phyloP scores from a whole-genome alignment of 1,140 invertebrate species.

The Sycobia sp. region DNA sequence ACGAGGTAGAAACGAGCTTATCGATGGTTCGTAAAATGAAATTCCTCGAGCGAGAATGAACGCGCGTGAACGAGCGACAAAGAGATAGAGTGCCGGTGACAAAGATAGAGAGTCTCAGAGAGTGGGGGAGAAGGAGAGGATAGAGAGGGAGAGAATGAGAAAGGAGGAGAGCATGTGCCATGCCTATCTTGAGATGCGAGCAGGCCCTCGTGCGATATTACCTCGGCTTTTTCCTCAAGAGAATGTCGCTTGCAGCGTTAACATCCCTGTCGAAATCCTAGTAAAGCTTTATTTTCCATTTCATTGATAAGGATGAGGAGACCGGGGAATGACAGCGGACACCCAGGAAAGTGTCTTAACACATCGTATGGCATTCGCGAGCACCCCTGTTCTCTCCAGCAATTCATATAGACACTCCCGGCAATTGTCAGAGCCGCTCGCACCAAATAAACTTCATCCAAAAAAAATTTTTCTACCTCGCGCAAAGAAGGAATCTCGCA shows the following conservation, averaged over 20 bases:
- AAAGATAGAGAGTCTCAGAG: too few species aligned
- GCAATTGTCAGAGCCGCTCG: too few species aligned
- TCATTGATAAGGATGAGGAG: slow-evolving; percentile 5
- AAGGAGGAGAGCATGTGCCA: neutral
- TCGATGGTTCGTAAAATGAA: slow-evolving; percentile 32
- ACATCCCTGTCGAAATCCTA: slow-evolving; percentile 9
- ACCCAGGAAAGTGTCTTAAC: neutral
- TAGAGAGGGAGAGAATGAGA: neutral
- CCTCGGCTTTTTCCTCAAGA: slow-evolving; percentile 10
- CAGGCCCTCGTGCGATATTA: slow-evolving; percentile 21
- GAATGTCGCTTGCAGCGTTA: slow-evolving; percentile 11
- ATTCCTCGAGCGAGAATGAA: slow-evolving; percentile 23
- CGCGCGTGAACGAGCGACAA: neutral
- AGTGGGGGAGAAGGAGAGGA: neutral
- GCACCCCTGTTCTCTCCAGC: too few species aligned
- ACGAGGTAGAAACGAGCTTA: slow-evolving; percentile 24
- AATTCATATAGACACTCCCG: too few species aligned
- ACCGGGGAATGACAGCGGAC: neutral
- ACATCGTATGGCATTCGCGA: too few species aligned
- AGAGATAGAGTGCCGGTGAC: too few species aligned
- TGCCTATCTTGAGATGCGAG: neutral
- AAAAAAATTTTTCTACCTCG: too few species aligned
- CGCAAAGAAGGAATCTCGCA: too few species aligned
- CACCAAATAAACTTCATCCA: too few species aligned
- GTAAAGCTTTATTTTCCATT: slow-evolving; percentile 17